Conservation (phyloP, 1,140 invertebrate genomes). For the Alviniconcha marisindica region DNA sequence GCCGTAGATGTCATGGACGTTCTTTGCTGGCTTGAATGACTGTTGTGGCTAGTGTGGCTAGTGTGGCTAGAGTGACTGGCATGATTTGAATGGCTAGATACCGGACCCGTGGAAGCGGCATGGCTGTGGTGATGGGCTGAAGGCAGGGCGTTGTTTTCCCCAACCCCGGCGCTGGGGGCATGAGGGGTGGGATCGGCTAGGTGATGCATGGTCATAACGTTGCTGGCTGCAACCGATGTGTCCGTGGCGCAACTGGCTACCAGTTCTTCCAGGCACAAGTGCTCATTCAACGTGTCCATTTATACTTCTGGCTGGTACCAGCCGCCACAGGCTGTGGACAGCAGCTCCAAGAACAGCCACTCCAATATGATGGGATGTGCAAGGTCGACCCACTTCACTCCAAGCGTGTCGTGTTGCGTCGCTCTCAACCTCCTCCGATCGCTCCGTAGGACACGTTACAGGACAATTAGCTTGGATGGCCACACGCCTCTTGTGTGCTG, state of each 20-base stretch:
- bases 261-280: conserved; percentile 68
- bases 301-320: conserved; percentile 31
- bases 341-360: no score
- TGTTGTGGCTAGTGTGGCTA: conserved; percentile 28
- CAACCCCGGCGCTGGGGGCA: conserved; percentile 16
- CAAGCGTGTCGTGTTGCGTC: no score
- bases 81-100: conserved; percentile 32
- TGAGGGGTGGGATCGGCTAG: conserved; percentile 36
- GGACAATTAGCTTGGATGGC: no score
- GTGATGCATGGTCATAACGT: conserved; percentile 48
- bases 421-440: no score
- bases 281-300: conserved; percentile 69
- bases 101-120: neutral
- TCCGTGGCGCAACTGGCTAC: conserved; percentile 55
- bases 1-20: conserved; percentile 15
- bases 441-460: no score
- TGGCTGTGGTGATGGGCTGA: conserved; percentile 35
- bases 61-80: conserved; percentile 32
- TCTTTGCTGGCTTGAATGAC: conserved; percentile 27
- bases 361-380: no score
- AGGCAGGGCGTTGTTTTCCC: conserved; percentile 15
- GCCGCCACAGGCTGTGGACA: conserved; percentile 4
- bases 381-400: no score
- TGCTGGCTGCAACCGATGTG: neutral
- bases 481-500: no score